A percentile compares a stretch with the other conserved stretches of the same genome.
These are phyloP conservation scores for Endotricha flammealis DNA, from an alignment of 2,888 invertebrate genomes.

Conservation along the genomic window DNA sequence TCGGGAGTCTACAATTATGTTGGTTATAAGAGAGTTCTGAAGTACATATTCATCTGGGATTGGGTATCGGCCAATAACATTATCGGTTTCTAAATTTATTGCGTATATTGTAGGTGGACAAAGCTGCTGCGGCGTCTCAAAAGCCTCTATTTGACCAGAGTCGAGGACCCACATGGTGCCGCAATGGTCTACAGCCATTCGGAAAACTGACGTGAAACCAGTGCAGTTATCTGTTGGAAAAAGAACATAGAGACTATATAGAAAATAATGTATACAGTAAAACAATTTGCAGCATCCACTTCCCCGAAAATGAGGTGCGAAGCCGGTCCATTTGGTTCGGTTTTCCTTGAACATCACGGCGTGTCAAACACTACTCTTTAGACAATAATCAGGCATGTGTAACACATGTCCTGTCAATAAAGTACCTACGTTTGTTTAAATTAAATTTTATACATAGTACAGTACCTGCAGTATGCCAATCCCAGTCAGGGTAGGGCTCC, in stretches of 20 bases:
- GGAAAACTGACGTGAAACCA: constrained; percentile 86
- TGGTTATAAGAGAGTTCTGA: constrained; percentile 83
- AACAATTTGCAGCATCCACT: too few species aligned
- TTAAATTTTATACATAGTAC: too few species aligned
- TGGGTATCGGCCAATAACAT: constrained; percentile 79
- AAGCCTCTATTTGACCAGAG: constrained; percentile 85
- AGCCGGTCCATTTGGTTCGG: too few species aligned
- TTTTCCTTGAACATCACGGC: too few species aligned
- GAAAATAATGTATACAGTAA: too few species aligned
- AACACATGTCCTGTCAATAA: too few species aligned
- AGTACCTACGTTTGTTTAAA: too few species aligned
- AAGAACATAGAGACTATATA: too few species aligned
- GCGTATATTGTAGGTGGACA: constrained; percentile 86
- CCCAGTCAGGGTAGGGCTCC: constrained; percentile 86
- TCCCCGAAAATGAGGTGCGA: too few species aligned
- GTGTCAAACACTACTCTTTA: too few species aligned
- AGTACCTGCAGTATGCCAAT: constrained; percentile 80
- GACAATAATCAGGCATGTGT: too few species aligned
- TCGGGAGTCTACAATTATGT: constrained; percentile 82
- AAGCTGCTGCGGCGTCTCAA: constrained; percentile 80
- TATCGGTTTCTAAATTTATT: constrained; percentile 84
- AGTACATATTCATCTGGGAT: constrained; percentile 82
- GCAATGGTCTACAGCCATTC: constrained; percentile 87
- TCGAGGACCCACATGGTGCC: constrained; percentile 89
- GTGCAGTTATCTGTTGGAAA: constrained; percentile 59